Evolutionary conservation across 2,888 invertebrate genomes (phyloP).

Genomic region (Ochlodes sylvanus): DNA sequence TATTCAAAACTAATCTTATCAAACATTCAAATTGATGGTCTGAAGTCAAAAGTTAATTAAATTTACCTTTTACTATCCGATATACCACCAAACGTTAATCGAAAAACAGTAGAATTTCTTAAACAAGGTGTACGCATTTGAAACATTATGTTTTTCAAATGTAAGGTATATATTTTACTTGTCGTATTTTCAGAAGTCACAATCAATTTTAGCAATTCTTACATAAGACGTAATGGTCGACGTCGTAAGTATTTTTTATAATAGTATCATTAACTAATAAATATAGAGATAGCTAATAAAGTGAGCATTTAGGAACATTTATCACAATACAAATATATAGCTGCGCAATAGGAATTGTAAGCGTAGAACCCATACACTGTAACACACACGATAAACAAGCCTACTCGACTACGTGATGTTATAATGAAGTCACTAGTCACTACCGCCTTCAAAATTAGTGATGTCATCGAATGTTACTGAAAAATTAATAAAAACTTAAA

Average conservation of each 20-base stretch:
- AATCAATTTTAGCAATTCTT: conserved; percentile 20
- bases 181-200: conserved; percentile 9
- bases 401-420: no score
- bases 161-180: not conserved
- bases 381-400: no score
- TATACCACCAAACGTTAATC: conserved; percentile 16
- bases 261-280: not conserved
- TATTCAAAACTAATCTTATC: conserved; percentile 20
- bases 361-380: no score
- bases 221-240: conserved; percentile 5
- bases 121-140: not conserved
- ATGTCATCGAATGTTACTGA: no score
- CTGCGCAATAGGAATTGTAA: no score
- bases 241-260: conserved; percentile 10
- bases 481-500: no score
- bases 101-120: conserved; percentile 12
- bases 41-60: conserved; percentile 46
- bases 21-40: conserved; percentile 13
- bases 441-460: no score
- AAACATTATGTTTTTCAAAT: conserved; percentile 7
- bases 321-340: no score
- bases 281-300: no score
- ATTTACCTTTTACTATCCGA: conserved; percentile 37
- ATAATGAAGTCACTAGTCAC: no score
- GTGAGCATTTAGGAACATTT: no score